phyloP scores from a whole-genome alignment of 2,113 vertebrate species.

The Hemibates koningsi region DNA sequence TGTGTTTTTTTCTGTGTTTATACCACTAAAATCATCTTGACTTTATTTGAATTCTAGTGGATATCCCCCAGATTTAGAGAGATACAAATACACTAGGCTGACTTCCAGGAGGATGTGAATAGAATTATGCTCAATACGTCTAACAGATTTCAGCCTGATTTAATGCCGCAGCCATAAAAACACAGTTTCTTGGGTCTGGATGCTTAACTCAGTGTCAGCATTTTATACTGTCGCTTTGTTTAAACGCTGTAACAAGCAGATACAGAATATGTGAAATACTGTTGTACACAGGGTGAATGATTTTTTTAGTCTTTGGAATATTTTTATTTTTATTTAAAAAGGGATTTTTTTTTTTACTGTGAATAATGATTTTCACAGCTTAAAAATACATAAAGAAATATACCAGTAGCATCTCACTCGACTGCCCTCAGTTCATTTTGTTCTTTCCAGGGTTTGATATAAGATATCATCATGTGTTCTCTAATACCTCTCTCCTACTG shows the following conservation, averaged over 20 bases:
- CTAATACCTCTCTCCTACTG: not conserved
- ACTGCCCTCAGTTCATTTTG: not conserved
- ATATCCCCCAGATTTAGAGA: not conserved
- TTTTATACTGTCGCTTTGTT: not conserved
- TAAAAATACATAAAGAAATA: not conserved
- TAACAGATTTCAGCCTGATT: constrained; percentile 12
- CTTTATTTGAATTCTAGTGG: not conserved
- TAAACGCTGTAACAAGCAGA: not conserved
- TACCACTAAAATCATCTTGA: not conserved
- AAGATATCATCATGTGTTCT: not conserved
- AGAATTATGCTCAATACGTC: not conserved
- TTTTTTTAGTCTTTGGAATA: not conserved
- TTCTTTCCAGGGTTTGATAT: not conserved
- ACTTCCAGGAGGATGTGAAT: not conserved
- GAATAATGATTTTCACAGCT: not conserved
- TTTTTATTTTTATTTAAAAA: not conserved
- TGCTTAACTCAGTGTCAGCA: not conserved
- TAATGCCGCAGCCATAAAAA: constrained; percentile 4
- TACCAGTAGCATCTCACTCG: not conserved
- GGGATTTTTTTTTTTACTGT: not conserved
- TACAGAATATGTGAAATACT: not conserved
- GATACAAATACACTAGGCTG: not conserved
- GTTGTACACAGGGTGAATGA: not conserved
- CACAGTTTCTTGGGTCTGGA: not conserved
- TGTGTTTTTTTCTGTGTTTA: not conserved